Conservation (phyloP, 2,797 vertebrate species). For the Catostomus latipinnis region DNA sequence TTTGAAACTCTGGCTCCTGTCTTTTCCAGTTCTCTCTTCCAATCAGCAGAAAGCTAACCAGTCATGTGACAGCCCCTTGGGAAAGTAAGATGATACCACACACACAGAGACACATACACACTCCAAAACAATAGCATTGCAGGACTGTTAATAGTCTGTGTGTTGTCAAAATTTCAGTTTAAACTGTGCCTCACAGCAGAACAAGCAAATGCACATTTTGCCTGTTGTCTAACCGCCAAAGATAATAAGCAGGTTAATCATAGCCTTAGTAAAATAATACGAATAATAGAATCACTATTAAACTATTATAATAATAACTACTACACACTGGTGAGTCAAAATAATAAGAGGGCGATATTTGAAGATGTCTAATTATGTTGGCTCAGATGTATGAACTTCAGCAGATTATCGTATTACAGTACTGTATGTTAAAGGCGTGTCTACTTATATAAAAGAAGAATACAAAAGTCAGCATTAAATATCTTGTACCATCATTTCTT, state of each 20-base stretch:
- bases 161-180: slow-evolving; percentile 5
- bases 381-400: too few species aligned
- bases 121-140: slow-evolving; percentile 9
- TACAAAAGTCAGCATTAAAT: too few species aligned
- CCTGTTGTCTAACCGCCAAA: background rate
- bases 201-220: background rate
- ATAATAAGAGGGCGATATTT: background rate
- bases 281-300: background rate
- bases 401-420: too few species aligned
- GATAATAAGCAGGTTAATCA: slow-evolving; percentile 10
- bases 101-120: slow-evolving; percentile 13
- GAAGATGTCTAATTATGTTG: background rate
- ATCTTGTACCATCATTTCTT: too few species aligned
- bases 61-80: slow-evolving; percentile 74
- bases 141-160: background rate
- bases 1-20: slow-evolving; percentile 56
- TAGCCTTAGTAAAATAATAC: background rate
- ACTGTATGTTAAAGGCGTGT: too few species aligned
- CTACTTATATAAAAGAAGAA: too few species aligned
- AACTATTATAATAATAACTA: background rate
- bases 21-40: slow-evolving; percentile 42
- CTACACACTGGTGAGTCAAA: background rate
- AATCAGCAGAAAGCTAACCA: slow-evolving; percentile 60
- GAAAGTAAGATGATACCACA: slow-evolving; percentile 70
- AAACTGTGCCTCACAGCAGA: background rate